Evolutionary conservation across 2,888 invertebrate species (phyloP).

Genomic region (Nomada flava): DNA sequence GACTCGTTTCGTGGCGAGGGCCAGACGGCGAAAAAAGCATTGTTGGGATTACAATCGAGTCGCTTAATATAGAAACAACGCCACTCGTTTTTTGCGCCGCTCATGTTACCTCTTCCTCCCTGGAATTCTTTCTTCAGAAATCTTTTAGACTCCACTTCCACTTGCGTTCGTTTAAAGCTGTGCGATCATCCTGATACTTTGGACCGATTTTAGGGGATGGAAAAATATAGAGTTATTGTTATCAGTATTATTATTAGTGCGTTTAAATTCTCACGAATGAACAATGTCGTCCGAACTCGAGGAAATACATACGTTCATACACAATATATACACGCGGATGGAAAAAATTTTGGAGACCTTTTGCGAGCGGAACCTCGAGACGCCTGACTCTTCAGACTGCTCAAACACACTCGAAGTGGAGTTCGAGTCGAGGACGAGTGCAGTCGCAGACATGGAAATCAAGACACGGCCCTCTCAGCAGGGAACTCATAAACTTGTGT

Average conservation of each 20-base stretch:
- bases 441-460: slow-evolving; percentile 33
- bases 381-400: slow-evolving; percentile 54
- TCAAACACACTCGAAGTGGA: slow-evolving; percentile 46
- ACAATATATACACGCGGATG: too few relatives aligned
- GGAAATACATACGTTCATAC: not conserved
- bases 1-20: slow-evolving; percentile 70
- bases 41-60: slow-evolving; percentile 70
- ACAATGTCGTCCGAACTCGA: not conserved
- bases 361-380: slow-evolving; percentile 53
- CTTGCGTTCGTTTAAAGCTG: not conserved
- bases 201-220: not conserved
- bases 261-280: slow-evolving; percentile 17
- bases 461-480: slow-evolving; percentile 23
- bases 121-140: not conserved
- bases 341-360: slow-evolving; percentile 22
- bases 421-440: slow-evolving; percentile 46
- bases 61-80: slow-evolving; percentile 67
- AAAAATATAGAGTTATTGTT: not conserved
- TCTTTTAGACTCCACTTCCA: not conserved
- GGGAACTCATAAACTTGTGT: slow-evolving; percentile 30
- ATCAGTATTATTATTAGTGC: slow-evolving; percentile 9
- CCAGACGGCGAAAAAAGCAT: slow-evolving; percentile 69
- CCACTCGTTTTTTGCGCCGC: slow-evolving; percentile 40
- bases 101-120: not conserved
- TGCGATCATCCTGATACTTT: not conserved